Base-by-base conservation (phyloP, 2,113 vertebrate species). In the Pelobates fuscus region DNA sequence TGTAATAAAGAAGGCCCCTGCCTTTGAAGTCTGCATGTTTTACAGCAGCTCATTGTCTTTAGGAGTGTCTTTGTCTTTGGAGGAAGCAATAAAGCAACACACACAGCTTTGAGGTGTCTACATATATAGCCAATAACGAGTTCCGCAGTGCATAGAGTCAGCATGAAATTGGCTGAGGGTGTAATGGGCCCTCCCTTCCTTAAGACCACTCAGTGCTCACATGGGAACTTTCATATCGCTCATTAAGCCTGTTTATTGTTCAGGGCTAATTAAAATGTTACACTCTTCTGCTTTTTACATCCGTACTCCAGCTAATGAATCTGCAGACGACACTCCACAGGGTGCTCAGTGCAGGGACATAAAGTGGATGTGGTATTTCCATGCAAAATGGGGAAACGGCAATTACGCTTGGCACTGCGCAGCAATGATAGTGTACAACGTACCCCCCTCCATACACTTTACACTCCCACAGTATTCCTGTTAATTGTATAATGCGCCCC, bases 191-290 rank as follows among this genome's bases (percentile, higher is more conserved):
- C 83, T 85, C 83, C 78, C 80, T 14, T 81, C 77, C 82, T 87
- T 78, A 85, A 85, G 84, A 83, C 81, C 82, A 85, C 82, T 83
- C 85, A 85, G 81, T 67, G 78, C 81, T 86, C 86, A 85, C 86
- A 84, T 71, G 88, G 88, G 88, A 89, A 86, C 77, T 65, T 78
- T 65, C 85, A 86, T 77, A 81, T 82, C 77, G 83, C 85, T 88
- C 86, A 87, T 89, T 89, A 87, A 86, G 88, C 86, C 88, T 89
- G 88, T 89, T 89, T 89, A 89, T 89, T 88, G 87, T 89, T 89
- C 88, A 88, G 86, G 88, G 86, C 88, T 89, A 89, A 89, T 89
- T 89, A 89, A 89, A 88, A 89, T 85, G 86, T 88, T 89, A 86
- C 87, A 82, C 84, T 81, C 82, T 85, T 80, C 85, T 84, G 88